A percentile compares a stretch with the other conserved stretches of the same genome.
phyloP scores from a whole-genome alignment of 2,888 invertebrate species.

The Darwinula stevensoni region DNA sequence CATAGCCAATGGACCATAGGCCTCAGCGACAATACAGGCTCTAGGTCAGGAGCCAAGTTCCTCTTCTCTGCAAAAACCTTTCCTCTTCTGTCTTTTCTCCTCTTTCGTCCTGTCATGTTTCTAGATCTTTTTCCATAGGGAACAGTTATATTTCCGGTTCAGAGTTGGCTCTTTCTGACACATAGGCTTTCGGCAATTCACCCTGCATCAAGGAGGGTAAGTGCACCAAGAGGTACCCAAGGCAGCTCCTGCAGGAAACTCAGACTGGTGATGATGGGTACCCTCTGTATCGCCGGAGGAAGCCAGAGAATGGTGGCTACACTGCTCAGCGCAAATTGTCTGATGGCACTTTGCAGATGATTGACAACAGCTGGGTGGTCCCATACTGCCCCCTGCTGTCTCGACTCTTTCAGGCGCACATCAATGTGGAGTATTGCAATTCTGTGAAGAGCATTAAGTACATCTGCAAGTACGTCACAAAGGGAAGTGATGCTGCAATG shows the following conservation, averaged over 20 bases:
- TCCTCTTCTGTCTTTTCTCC: too few species aligned
- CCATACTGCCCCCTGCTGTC: constrained; percentile 9
- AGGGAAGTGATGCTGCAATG: constrained; percentile 9
- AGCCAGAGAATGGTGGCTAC: constrained; percentile 5
- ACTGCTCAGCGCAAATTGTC: too few species aligned
- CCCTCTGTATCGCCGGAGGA: constrained; percentile 13
- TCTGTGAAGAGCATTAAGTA: constrained; percentile 17
- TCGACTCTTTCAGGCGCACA: constrained; percentile 8
- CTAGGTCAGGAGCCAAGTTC: too few species aligned
- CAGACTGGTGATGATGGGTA: constrained; percentile 13
- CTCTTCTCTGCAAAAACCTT: too few species aligned
- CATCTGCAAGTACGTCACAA: constrained; percentile 12
- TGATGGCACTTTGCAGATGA: too few species aligned
- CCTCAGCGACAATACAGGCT: too few species aligned
- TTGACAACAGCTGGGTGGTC: constrained; percentile 10
- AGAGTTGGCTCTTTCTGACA: too few species aligned
- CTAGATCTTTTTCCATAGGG: too few species aligned
- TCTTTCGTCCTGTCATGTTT: too few species aligned
- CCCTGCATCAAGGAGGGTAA: constrained; percentile 15
- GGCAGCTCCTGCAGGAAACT: constrained; percentile 11
- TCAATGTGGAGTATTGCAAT: constrained; percentile 13
- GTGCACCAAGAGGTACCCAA: constrained; percentile 16
- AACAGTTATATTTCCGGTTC: too few species aligned
- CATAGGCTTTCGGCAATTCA: too few species aligned
- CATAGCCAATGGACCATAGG: too few species aligned